A percentile compares a stretch with the other conserved stretches of the same genome.
These are phyloP conservation scores for Colossoma macropomum DNA, from an alignment of 2,113 vertebrate genomes.

Conservation along the genomic window DNA sequence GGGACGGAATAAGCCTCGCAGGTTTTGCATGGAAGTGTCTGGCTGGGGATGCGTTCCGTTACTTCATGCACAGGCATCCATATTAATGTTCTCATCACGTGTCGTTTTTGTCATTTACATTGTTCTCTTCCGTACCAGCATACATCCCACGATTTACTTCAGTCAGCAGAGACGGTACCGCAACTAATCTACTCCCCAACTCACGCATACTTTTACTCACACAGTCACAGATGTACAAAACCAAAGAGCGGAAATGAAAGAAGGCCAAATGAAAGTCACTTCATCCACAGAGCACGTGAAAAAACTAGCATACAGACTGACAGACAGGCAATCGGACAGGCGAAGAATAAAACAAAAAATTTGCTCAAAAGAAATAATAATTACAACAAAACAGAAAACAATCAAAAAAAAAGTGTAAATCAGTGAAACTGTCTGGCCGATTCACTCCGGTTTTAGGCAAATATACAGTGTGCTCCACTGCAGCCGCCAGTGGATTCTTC, in stretches of 20 bases:
- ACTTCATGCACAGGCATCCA: constrained; percentile 61
- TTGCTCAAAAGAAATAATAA: background rate
- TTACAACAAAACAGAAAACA: constrained; percentile 10
- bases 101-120: constrained; percentile 16
- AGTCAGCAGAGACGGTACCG: constrained; percentile 1
- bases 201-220: background rate
- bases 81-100: constrained; percentile 47
- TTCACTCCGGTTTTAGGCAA: constrained; percentile 3
- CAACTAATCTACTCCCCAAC: background rate
- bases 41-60: constrained; percentile 43
- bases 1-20: constrained; percentile 29
- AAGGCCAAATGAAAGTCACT: constrained; percentile 43
- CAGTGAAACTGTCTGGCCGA: constrained; percentile 10
- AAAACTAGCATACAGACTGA: background rate
- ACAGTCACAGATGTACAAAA: constrained; percentile 27
- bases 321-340: background rate
- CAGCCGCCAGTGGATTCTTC: constrained; percentile 24
- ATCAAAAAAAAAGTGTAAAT: constrained; percentile 7
- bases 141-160: constrained; percentile 28
- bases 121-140: background rate
- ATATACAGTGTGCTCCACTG: constrained; percentile 33
- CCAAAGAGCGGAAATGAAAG: constrained; percentile 36
- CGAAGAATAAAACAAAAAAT: background rate
- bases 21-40: background rate
- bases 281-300: constrained; percentile 32